Base-by-base conservation (phyloP, 2,888 invertebrate species). In the Epinotia brunnichana region DNA sequence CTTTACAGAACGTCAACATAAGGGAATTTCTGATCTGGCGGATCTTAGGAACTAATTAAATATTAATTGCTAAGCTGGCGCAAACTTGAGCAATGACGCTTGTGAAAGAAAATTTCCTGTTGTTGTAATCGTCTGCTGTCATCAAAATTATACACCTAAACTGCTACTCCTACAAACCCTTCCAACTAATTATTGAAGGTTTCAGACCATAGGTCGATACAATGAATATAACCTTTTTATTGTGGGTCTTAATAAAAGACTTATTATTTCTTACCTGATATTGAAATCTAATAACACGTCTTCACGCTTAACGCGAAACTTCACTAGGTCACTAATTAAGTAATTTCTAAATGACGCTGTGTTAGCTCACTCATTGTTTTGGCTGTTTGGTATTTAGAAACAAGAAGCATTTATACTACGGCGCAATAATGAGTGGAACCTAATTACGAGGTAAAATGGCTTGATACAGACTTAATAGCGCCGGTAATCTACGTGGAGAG, bases 361-460 rank as follows among this genome's bases (percentile, higher is more conserved):
- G 77, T 75, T 75, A 69, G 67, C 73, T 75, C 79, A 80, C 81
- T 81, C 76, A 78, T 80, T 79, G 78, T 81, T 79, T 73, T 76
- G 67, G 72, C 74, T 78, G 78, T 78, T 75, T 76, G 73, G 67
- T 79, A 75, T 79, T 83, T 80, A 76, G 81, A 78, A 81, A 80
- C 82, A 77, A 80, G 82, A 80, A 82, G 80, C 81, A 75, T 77
- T 79, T 78, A 66, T 74, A 75, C 72, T 77, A 76, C 70, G 75
- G 75, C 68, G 74, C 77, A 81, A 81, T 84, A 82, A 81, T 75
- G 76, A 82, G 79, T 82, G 77, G 81, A 79, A 81, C 78, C 80
- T 83, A 84, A 84, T 83, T 84, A 78, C 81, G 73, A 78, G 79
- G 83, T 80, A 80, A 85, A 82, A 82, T 82, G 78, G 79, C 79